Evolutionary conservation across 2,888 invertebrate species (phyloP), one percentile per base, ranked within the genome.

Genomic region (Candidula unifasciata): DNA sequence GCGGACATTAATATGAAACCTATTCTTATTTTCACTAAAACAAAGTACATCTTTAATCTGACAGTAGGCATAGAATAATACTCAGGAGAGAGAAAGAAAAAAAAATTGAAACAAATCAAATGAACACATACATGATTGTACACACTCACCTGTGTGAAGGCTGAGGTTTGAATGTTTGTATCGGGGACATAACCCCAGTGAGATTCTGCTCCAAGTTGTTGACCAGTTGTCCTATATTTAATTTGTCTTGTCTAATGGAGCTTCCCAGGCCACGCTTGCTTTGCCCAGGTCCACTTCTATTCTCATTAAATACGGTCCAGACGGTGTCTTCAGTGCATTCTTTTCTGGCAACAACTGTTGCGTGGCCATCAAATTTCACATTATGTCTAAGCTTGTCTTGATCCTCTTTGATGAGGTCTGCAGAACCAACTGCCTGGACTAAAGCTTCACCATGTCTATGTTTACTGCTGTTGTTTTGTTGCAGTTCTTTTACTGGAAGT

Each of bases 111-210:
- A n/a, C n/a, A n/a, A n/a, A n/a, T n/a, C n/a, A n/a, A n/a, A n/a
- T 13, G 44, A 44, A 60, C 3, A 60, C 8, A 60, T 16, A 24
- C 1, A 21, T 60, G 60, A 13, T n/a, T 60, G 8, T 60, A 60
- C 21, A 3, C 5, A 71, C 73, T 18, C 82, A 84, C 84, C 78
- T 86, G 77, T 84, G 78, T 27, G 68, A 68, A 16, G 77, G 37
- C 8, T 52, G 66, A 24, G 68, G 8, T 24, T 83, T 81, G 16
- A 69, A 82, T 69, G 60, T 74, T 27, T 27, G 71, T 10, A 57
- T 33, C 5, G 84, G 71, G 35, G 84, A 80, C 3, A 44, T 64
- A 16, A 82, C 33, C 2, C 52, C 83, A 5, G 82, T 57, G 74
- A 85, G 66, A 52, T 71, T 76, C 37, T 78, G 66, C 52, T 57